Evolutionary conservation across 2,797 vertebrate species (phyloP), one percentile per base, ranked within the genome.

Genomic region (Brachyrhaphis roseni): DNA sequence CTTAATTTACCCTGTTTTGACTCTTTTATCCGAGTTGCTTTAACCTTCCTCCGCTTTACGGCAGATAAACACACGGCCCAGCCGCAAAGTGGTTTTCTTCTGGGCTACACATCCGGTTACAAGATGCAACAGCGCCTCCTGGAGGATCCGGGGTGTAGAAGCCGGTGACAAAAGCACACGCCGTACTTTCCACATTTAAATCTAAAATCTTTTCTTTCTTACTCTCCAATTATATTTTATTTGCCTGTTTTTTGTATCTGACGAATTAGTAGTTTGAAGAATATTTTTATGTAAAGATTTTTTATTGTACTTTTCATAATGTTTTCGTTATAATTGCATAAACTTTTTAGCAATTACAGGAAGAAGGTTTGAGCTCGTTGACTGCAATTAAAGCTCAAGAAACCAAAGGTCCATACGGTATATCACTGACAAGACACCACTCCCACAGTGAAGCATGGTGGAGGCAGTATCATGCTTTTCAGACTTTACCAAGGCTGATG

Each of bases 31-130:
- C 49, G 51, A 76, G 77, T 82, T 86, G 47, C 84, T 89, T 93
- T 96, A 94, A 96, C 95, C 95, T 96, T 96, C 89, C 80, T 72
- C 77, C 78, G 31, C 84, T 94, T 94, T 92, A 84, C 92, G 92
- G 72, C 81, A 62, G 70, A 59, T 0, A 8, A 49, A 80, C 77
- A 80, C 78, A 73, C 76, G 15, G 1, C 62, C 1, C 28, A 3
- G 46, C 74, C 89, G 91, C 83, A 91, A 90, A 91, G 10, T 1
- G 7, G 74, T 74, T 64, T 74, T 43, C 39, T 73, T 49, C 71
- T 39, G 53, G 41, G 26, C 28, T 41, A 4, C 16, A 6, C 7
- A n/a, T 1, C 2, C 31, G 55, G 45, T 15, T n/a, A 6, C 2
- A 5, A 57, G 8, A 8, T 0, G 4, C 18, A 45, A 16, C 28